phyloP scores from a whole-genome alignment of 2,113 vertebrate species.

The Hassar affinis region DNA sequence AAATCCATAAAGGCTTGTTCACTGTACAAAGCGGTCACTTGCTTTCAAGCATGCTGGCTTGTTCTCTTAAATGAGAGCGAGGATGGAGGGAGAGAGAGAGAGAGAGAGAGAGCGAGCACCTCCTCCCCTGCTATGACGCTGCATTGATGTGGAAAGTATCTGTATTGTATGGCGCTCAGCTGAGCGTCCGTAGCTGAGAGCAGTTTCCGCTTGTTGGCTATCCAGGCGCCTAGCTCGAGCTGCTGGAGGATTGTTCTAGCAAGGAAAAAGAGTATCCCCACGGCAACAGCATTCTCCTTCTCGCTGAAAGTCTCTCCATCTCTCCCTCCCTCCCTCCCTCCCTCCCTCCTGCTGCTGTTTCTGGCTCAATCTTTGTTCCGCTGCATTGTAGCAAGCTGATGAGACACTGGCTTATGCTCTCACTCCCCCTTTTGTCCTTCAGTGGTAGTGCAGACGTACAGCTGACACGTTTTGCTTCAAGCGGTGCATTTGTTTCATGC shows the following conservation, averaged over 20 bases:
- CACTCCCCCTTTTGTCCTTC: slow-evolving; percentile 81
- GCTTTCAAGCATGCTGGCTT: slow-evolving; percentile 52
- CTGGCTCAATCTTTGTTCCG: slow-evolving; percentile 57
- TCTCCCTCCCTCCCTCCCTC: slow-evolving; percentile 32
- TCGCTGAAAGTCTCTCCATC: slow-evolving; percentile 21
- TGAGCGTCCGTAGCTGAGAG: slow-evolving; percentile 74
- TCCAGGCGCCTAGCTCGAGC: slow-evolving; percentile 55
- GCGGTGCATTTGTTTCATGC: slow-evolving; percentile 83
- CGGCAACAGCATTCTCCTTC: slow-evolving; percentile 55
- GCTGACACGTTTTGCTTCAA: slow-evolving; percentile 83
- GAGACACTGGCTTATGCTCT: slow-evolving; percentile 67
- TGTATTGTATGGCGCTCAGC: slow-evolving; percentile 19
- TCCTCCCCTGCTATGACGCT: slow-evolving; percentile 57
- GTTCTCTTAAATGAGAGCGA: slow-evolving; percentile 55
- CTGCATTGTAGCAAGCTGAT: slow-evolving; percentile 66
- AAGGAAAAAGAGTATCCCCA: slow-evolving; percentile 63
- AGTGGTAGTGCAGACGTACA: slow-evolving; percentile 82
- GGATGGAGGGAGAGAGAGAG: slow-evolving; percentile 13
- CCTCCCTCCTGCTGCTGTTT: slow-evolving; percentile 47
- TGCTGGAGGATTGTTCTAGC: slow-evolving; percentile 57
- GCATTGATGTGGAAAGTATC: slow-evolving; percentile 54
- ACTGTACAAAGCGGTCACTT: slow-evolving; percentile 36
- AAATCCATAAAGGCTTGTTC: slow-evolving; percentile 33
- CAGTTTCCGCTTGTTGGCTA: slow-evolving; percentile 62
- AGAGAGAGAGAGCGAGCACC: slow-evolving; percentile 17